These are phyloP conservation scores for Chaetophractus vellerosus DNA, from an alignment of 2,797 vertebrate species.

Conservation along the genomic window DNA sequence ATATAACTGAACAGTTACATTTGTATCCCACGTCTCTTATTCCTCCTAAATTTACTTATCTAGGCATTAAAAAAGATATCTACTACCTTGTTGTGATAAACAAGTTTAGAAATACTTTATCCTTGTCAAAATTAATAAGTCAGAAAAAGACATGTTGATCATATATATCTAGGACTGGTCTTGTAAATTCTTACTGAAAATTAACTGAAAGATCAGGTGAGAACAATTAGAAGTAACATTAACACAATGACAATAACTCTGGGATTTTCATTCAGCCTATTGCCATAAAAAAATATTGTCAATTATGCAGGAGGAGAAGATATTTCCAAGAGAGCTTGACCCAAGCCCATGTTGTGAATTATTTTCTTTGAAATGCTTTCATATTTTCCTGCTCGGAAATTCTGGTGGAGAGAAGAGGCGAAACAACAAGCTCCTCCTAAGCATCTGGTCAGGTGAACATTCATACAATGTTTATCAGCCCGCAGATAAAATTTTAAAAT, in stretches of 20 bases:
- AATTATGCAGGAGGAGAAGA: constrained; percentile 45
- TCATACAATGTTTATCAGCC: constrained; percentile 75
- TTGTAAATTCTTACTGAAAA: constrained; percentile 59
- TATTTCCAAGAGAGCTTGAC: constrained; percentile 42
- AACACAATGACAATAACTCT: neutral
- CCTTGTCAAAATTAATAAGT: constrained; percentile 17
- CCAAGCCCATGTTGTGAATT: constrained; percentile 65
- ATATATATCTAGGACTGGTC: neutral
- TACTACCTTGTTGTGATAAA: neutral
- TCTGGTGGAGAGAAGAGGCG: constrained; percentile 61
- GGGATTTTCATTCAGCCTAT: neutral
- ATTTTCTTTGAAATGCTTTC: constrained; percentile 76
- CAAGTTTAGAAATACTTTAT: neutral
- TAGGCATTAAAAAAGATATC: neutral
- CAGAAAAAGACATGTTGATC: constrained; percentile 7
- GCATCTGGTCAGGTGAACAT: constrained; percentile 49
- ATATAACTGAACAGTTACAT: neutral
- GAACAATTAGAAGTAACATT: constrained; percentile 15
- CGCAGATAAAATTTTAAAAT: constrained; percentile 73
- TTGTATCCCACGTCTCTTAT: neutral
- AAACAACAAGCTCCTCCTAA: constrained; percentile 56
- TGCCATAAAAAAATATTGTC: constrained; percentile 30
- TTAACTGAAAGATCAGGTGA: constrained; percentile 31
- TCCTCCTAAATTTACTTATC: neutral
- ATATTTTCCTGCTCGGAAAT: constrained; percentile 63